Evolutionary conservation across 2,113 vertebrate species (phyloP), one percentile per base, ranked within the genome.

Genomic region (Corydoras maculifer): DNA sequence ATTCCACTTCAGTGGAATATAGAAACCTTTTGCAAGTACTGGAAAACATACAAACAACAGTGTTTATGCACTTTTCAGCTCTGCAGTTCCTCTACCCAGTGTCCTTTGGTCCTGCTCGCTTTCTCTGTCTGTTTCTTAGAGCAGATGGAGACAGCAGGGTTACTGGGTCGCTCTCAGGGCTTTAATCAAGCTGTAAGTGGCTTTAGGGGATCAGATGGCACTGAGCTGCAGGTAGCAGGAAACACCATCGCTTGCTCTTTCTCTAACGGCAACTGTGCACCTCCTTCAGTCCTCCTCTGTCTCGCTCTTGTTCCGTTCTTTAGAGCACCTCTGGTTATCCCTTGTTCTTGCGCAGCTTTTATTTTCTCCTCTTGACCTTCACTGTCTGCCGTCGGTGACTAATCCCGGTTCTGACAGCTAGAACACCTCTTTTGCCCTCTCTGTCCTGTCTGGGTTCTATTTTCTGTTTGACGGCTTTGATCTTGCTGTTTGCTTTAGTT

Each of bases 121-220:
- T 25, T 25, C 66, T 35, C 60, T 49, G 14, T 54, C 31, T 18
- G 35, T 51, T 25, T 53, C 4, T 32, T 3, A 9, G 9, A 30
- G 58, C 58, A 63, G 70, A 48, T 48, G 61, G 70, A 49, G 54
- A 65, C 35, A 51, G 35, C 54, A 18, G 57, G 30, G 71, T 73
- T 66, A 66, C 63, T 53, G 63, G 48, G 35, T 60, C 58, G 63
- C 57, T 66, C 63, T 9, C 57, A 8, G 10, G 30, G 55, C 55
- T 31, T 66, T 66, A 66, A 25, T 54, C 55, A 66, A 63, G 14
- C 48, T 59, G 15, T 73, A 73, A 73, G 71, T 66, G 71, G 71
- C 63, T 73, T 68, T 65, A 73, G 57, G 57, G 57, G 71, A 73
- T 73, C 71, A 73, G 71, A 58, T 73, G 71, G 63, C 63, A 7